phyloP scores from a whole-genome alignment of 2,113 vertebrate genomes.

The Pavo muticus region DNA sequence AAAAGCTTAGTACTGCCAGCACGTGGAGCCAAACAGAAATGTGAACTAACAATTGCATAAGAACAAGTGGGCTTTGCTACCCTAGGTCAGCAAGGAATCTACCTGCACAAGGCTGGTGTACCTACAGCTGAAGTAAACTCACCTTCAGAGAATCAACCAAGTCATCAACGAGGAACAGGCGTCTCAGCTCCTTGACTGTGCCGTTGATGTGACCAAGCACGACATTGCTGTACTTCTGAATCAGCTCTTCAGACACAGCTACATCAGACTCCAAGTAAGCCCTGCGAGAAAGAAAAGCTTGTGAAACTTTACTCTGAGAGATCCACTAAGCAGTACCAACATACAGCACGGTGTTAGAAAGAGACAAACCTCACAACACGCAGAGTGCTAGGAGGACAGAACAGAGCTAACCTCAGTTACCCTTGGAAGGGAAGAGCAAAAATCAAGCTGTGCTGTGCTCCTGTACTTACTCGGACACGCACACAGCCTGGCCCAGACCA shows the following conservation, averaged over 20 bases:
- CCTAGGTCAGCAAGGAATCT: not conserved
- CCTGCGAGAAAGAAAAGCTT: constrained; percentile 71
- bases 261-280: constrained; percentile 90
- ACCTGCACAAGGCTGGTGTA: not conserved
- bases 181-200: constrained; percentile 86
- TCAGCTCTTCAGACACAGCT: constrained; percentile 87
- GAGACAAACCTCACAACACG: accelerated
- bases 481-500: too few relatives aligned
- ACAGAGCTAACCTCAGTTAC: not conserved
- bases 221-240: constrained; percentile 91
- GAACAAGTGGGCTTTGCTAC: not conserved
- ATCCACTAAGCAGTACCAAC: not conserved
- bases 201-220: constrained; percentile 87
- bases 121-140: constrained; percentile 23
- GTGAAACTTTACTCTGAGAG: not conserved
- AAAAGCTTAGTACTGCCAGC: not conserved
- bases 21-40: not conserved
- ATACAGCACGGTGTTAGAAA: not conserved
- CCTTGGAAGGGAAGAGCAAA: not conserved
- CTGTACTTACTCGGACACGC: not conserved
- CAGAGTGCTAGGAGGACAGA: not conserved
- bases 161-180: constrained; percentile 95
- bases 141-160: constrained; percentile 98
- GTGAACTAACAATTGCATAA: too few relatives aligned
- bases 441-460: not conserved